Conservation (phyloP, 1,140 invertebrate genomes). For the Zelostemma sp. region DNA sequence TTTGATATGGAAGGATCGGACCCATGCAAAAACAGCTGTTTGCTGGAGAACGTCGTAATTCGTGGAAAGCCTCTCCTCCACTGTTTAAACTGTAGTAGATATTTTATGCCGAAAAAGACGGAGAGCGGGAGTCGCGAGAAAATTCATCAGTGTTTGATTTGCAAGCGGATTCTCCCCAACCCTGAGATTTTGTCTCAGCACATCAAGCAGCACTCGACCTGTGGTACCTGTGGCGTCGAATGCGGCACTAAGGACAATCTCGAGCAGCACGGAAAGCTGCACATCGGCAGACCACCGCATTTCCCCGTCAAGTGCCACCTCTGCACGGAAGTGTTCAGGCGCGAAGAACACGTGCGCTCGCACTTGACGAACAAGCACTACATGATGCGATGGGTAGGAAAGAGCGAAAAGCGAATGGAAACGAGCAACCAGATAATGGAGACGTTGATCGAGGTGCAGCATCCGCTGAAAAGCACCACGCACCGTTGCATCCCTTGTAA, state of each 20-base stretch:
- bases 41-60: not conserved
- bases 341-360: slow-evolving; percentile 45
- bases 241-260: slow-evolving; percentile 45
- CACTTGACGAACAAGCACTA: slow-evolving; percentile 46
- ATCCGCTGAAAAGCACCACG: slow-evolving; percentile 22
- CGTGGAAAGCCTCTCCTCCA: slow-evolving; percentile 21
- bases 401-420: slow-evolving; percentile 9
- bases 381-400: slow-evolving; percentile 13
- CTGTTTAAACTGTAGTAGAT: slow-evolving; percentile 24
- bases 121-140: not conserved
- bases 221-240: slow-evolving; percentile 54
- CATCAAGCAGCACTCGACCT: slow-evolving; percentile 53
- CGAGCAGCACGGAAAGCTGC: slow-evolving; percentile 52
- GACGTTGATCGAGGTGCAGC: slow-evolving; percentile 27
- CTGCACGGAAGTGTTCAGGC: slow-evolving; percentile 53
- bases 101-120: slow-evolving; percentile 18
- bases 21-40: slow-evolving; percentile 1
- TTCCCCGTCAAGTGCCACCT: slow-evolving; percentile 58
- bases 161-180: slow-evolving; percentile 34
- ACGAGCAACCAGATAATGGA: slow-evolving; percentile 16
- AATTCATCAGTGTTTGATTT: slow-evolving; percentile 39
- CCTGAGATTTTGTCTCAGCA: slow-evolving; percentile 43
- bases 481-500: slow-evolving; percentile 39
- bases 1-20: not conserved
- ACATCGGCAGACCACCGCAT: slow-evolving; percentile 50